These are phyloP conservation scores for Leptopilina clavipes DNA, from an alignment of 1,140 invertebrate species.

Conservation along the genomic window DNA sequence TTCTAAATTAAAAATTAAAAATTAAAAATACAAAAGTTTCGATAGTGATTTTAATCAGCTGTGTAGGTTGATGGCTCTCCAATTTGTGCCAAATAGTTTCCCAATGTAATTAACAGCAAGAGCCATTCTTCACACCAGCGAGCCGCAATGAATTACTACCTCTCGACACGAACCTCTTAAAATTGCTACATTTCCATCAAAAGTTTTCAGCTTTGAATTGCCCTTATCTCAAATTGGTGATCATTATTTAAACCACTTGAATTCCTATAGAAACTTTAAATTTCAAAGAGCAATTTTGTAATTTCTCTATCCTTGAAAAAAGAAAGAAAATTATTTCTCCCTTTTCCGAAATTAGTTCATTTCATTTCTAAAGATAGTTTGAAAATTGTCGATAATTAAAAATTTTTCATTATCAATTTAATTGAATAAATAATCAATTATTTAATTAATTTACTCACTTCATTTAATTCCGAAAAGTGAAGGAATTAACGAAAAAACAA, in stretches of 20 bases:
- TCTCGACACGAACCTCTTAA: constrained; percentile 63
- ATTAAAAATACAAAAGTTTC: too few relatives aligned
- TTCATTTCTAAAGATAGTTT: too few relatives aligned
- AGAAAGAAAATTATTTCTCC: not conserved
- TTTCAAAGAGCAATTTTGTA: not conserved
- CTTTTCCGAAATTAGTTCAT: not conserved
- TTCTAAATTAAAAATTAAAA: too few relatives aligned
- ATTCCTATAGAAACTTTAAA: not conserved
- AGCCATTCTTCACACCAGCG: constrained; percentile 54
- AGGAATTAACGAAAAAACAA: too few relatives aligned
- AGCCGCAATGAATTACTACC: constrained; percentile 62
- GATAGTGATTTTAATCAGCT: too few relatives aligned
- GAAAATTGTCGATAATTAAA: too few relatives aligned
- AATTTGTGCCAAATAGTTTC: constrained; percentile 50
- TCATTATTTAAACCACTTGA: constrained; percentile 40
- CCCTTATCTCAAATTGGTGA: constrained; percentile 62
- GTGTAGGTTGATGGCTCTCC: constrained; percentile 36
- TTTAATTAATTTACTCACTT: too few relatives aligned
- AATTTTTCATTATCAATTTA: too few relatives aligned
- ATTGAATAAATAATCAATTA: too few relatives aligned
- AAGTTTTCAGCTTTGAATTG: constrained; percentile 66
- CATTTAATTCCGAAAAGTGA: too few relatives aligned
- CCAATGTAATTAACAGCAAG: constrained; percentile 62
- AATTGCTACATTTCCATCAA: constrained; percentile 62
- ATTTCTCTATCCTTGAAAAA: not conserved